Conservation (phyloP, 2,888 invertebrate genomes). For the Noctua janthe region DNA sequence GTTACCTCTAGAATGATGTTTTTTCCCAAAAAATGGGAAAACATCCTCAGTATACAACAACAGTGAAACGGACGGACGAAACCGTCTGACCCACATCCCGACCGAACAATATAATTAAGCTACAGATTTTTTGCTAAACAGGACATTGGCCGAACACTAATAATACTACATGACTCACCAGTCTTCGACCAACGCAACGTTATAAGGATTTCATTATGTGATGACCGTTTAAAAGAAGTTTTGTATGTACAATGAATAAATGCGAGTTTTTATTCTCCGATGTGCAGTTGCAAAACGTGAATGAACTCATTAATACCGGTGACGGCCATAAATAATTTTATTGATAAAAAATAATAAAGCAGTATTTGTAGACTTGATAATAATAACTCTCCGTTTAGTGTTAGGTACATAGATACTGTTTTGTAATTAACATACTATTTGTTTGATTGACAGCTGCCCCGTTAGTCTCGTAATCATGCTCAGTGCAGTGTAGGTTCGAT, state of each 20-base stretch:
- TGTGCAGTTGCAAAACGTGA: constrained; percentile 45
- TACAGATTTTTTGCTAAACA: constrained; percentile 64
- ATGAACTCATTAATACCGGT: constrained; percentile 34
- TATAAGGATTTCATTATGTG: constrained; percentile 41
- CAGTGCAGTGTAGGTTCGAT: background rate
- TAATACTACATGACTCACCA: constrained; percentile 47
- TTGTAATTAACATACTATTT: background rate
- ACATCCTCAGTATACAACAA: background rate
- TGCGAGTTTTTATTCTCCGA: constrained; percentile 2
- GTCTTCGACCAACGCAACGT: constrained; percentile 35
- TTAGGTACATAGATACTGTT: no score
- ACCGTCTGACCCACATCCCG: constrained; percentile 80
- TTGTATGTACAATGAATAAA: constrained; percentile 30
- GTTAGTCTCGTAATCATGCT: background rate
- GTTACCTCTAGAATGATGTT: background rate
- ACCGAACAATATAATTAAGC: constrained; percentile 70
- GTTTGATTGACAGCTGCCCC: background rate
- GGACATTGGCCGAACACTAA: constrained; percentile 46
- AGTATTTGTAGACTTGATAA: constrained; percentile 1
- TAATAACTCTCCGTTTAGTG: background rate
- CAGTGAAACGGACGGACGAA: constrained; percentile 47
- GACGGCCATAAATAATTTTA: constrained; percentile 16
- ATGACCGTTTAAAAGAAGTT: constrained; percentile 18
- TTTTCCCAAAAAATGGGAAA: background rate
- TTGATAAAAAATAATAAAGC: constrained; percentile 39